Percentiles rank a stretch among this genome's conserved stretches.
These are phyloP conservation scores for Deilephila porcellus DNA, from an alignment of 2,888 invertebrate species.

Conservation along the genomic window DNA sequence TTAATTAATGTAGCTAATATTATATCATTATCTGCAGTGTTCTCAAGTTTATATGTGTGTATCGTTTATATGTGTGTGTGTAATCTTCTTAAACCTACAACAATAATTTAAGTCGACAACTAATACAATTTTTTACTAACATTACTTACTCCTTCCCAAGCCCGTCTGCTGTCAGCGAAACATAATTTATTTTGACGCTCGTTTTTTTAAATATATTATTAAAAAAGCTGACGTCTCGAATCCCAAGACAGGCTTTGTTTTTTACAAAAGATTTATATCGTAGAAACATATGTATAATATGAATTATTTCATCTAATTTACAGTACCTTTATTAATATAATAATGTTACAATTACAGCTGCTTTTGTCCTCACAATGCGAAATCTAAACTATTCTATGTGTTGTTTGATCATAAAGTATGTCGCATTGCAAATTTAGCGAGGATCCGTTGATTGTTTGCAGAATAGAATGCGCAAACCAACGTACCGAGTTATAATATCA, in stretches of 20 bases:
- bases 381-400: constrained; percentile 23
- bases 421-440: constrained; percentile 40
- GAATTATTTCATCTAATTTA: too few relatives aligned
- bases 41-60: too few relatives aligned
- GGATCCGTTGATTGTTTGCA: constrained; percentile 6
- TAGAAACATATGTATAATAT: too few relatives aligned
- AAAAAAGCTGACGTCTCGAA: neutral
- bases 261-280: neutral
- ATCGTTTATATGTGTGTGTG: too few relatives aligned
- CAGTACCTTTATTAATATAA: neutral
- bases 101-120: neutral
- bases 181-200: neutral
- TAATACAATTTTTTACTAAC: neutral
- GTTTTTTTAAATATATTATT: neutral
- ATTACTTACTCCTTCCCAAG: neutral
- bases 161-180: neutral
- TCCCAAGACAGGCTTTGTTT: neutral
- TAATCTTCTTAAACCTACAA: neutral
- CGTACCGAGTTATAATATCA: constrained; percentile 6
- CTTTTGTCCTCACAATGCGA: neutral
- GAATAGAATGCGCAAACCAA: constrained; percentile 2
- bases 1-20: too few relatives aligned
- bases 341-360: neutral
- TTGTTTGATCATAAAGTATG: constrained; percentile 17
- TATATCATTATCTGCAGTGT: too few relatives aligned